These are phyloP conservation scores for Ceyx margarethae DNA, from an alignment of 2,113 vertebrate species.

Conservation along the genomic window DNA sequence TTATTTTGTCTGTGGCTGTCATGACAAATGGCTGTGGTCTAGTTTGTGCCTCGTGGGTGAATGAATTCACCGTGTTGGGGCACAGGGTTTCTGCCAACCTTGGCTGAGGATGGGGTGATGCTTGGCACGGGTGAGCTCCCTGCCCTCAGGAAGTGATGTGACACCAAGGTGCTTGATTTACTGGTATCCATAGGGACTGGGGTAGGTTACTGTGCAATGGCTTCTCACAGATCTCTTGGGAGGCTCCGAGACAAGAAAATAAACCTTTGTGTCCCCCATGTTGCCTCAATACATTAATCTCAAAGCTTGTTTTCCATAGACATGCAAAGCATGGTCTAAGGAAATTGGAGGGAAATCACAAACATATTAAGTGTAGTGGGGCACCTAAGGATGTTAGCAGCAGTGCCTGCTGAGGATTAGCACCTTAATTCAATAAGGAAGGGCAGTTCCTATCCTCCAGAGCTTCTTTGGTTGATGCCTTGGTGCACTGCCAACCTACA, in stretches of 20 bases:
- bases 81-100: conserved; percentile 18
- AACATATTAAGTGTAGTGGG: not conserved
- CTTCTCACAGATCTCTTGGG: not conserved
- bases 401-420: not conserved
- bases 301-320: not conserved
- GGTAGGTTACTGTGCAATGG: not conserved
- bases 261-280: not conserved
- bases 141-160: not conserved
- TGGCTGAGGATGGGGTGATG: not conserved
- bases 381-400: not conserved
- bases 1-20: not conserved
- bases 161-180: conserved; percentile 26
- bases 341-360: not conserved
- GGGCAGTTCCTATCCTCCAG: not conserved
- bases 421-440: not conserved
- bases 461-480: not conserved
- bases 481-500: not conserved
- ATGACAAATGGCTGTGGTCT: not conserved
- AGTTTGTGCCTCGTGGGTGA: not conserved
- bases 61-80: not conserved
- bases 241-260: not conserved
- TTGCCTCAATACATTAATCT: not conserved
- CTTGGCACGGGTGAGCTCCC: not conserved
- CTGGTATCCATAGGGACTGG: not conserved
- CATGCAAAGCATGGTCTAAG: not conserved